These are phyloP conservation scores for Halcyon smyrnensis DNA, from an alignment of 2,797 vertebrate species.

Conservation along the genomic window DNA sequence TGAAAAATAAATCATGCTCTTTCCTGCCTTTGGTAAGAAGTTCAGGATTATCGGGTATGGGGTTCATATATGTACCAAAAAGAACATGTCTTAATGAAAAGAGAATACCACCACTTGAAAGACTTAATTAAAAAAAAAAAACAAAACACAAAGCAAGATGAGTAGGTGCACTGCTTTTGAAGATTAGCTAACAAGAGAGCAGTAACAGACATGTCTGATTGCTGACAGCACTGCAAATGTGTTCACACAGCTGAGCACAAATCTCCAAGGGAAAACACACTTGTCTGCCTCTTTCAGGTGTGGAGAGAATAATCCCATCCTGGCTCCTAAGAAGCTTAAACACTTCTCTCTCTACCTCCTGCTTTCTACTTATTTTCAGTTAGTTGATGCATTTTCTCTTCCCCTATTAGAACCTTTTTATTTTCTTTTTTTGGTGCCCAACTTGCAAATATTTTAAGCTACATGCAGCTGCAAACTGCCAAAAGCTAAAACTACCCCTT, in stretches of 20 bases:
- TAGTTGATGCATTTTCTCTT: not conserved
- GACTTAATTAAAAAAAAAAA: not conserved
- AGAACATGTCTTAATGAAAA: not conserved
- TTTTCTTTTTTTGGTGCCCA: not conserved
- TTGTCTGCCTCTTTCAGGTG: not conserved
- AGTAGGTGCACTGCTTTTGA: not conserved
- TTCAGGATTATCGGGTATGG: not conserved
- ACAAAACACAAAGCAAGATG: no score
- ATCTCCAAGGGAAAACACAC: not conserved
- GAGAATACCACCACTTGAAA: not conserved
- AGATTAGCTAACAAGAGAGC: not conserved
- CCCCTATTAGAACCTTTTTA: not conserved
- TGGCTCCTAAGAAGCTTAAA: not conserved
- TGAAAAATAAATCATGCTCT: not conserved
- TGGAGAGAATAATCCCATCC: not conserved
- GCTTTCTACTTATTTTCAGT: not conserved
- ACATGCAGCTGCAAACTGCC: not conserved
- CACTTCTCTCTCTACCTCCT: not conserved
- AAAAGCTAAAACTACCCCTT: not conserved
- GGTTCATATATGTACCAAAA: rapidly evolving
- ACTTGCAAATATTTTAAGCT: not conserved
- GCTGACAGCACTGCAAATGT: not conserved
- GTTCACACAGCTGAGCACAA: not conserved
- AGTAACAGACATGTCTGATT: not conserved
- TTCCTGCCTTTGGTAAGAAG: not conserved